Evolutionary conservation across 2,888 invertebrate species (phyloP).

Genomic region (Ctenicera cuprea): DNA sequence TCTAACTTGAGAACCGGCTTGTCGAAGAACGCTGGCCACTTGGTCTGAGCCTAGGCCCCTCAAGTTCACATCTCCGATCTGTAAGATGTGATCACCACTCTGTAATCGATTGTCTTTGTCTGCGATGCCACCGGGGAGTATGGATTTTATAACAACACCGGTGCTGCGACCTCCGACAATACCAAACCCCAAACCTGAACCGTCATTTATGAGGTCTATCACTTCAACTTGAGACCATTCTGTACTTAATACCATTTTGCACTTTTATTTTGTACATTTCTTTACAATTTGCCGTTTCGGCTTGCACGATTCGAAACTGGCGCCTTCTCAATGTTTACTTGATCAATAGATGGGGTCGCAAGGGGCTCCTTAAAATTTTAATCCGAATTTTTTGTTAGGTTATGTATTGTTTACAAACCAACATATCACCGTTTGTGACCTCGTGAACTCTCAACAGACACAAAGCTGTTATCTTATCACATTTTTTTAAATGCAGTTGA

Average conservation of each 20-base stretch:
- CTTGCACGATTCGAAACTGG: conserved; percentile 37
- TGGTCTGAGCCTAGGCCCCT: conserved; percentile 76
- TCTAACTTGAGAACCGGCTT: conserved; percentile 82
- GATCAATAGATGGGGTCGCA: conserved; percentile 36
- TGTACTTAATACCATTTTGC: conserved; percentile 90
- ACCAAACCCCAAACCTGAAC: conserved; percentile 98
- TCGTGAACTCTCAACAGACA: not conserved
- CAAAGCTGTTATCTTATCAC: conserved; percentile 17
- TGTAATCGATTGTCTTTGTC: conserved; percentile 96
- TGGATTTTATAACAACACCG: conserved; percentile 98
- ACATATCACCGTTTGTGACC: not conserved
- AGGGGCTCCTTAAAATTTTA: conserved; percentile 22
- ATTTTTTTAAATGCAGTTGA: not conserved
- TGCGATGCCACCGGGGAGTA: conserved; percentile 97
- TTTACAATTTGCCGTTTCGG: conserved; percentile 33
- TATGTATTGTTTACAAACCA: conserved; percentile 39
- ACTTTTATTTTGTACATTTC: conserved; percentile 53
- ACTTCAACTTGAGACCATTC: conserved; percentile 99
- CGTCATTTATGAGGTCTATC: conserved; percentile 98
- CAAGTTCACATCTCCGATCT: conserved; percentile 95
- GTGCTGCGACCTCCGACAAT: conserved; percentile 98
- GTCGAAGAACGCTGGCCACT: conserved; percentile 89
- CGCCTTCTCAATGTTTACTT: conserved; percentile 31
- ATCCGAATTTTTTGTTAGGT: conserved; percentile 45
- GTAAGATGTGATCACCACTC: conserved; percentile 98